A percentile compares a stretch with the other conserved stretches of the same genome.
Conservation (phyloP, 2,888 invertebrate genomes). For the Agrypnus murinus region DNA sequence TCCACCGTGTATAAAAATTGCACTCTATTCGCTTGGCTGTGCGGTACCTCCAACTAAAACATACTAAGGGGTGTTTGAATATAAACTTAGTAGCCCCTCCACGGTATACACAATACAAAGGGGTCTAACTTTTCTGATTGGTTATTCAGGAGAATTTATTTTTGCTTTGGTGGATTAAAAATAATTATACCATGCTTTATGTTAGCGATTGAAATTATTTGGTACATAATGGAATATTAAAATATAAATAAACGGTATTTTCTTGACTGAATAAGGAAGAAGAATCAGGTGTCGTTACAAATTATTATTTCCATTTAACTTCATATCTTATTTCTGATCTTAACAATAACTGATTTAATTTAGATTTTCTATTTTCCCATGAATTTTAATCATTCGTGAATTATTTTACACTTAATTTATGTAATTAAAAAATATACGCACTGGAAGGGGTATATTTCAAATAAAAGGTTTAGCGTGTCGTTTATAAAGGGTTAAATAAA, state of each 20-base stretch:
- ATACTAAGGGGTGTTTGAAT: conserved; percentile 64
- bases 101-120: conserved; percentile 30
- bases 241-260: not conserved
- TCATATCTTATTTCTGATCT: too few species aligned
- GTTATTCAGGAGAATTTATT: conserved; percentile 12
- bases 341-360: too few species aligned
- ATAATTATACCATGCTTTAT: not conserved
- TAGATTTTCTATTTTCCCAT: too few species aligned
- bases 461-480: too few species aligned
- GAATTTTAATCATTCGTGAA: too few species aligned
- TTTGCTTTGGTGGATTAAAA: conserved; percentile 3
- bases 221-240: not conserved
- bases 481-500: too few species aligned
- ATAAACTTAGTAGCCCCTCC: conserved; percentile 65
- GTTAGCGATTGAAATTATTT: not conserved
- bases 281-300: too few species aligned
- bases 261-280: too few species aligned
- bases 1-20: conserved; percentile 45
- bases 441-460: too few species aligned
- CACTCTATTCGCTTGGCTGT: conserved; percentile 47
- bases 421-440: too few species aligned
- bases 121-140: conserved; percentile 45
- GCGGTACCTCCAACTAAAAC: conserved; percentile 60
- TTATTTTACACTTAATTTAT: too few species aligned
- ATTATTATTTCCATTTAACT: too few species aligned